Conservation (phyloP, 2,113 vertebrate species). For the Heteronetta atricapilla region DNA sequence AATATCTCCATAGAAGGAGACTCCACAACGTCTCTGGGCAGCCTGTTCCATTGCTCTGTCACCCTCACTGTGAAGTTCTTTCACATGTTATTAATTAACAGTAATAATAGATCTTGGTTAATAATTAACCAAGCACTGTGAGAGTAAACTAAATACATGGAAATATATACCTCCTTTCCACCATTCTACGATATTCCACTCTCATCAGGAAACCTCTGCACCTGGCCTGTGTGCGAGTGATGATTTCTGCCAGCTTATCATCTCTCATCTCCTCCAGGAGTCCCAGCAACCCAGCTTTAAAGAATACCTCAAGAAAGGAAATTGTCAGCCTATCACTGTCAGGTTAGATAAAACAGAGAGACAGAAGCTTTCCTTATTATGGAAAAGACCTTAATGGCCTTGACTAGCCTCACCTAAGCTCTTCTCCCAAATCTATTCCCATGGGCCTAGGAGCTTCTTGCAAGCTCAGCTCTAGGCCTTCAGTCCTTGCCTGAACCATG, state of each 20-base stretch:
- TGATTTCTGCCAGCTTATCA: conserved; percentile 73
- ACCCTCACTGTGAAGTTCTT: no score
- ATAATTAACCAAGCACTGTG: no score
- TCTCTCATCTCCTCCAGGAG: conserved; percentile 80
- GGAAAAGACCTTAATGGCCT: background rate
- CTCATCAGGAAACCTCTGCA: conserved; percentile 69
- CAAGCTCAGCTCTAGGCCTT: background rate
- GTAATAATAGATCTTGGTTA: no score
- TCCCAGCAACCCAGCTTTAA: conserved; percentile 79
- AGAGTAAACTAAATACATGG: no score
- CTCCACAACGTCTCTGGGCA: no score
- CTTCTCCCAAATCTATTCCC: background rate
- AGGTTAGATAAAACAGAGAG: background rate
- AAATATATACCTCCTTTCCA: conserved; percentile 77
- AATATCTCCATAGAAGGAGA: no score
- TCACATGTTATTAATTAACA: no score
- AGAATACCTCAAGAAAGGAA: conserved; percentile 59
- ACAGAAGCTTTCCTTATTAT: background rate
- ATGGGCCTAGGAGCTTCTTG: rapidly evolving
- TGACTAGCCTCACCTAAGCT: rapidly evolving
- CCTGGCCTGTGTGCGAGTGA: conserved; percentile 73
- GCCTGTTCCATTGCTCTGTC: no score
- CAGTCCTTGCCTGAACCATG: background rate
- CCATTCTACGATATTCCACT: conserved; percentile 69
- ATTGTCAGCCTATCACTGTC: background rate